Base-by-base conservation (phyloP, 2,113 vertebrate species). In the Nestor notabilis region DNA sequence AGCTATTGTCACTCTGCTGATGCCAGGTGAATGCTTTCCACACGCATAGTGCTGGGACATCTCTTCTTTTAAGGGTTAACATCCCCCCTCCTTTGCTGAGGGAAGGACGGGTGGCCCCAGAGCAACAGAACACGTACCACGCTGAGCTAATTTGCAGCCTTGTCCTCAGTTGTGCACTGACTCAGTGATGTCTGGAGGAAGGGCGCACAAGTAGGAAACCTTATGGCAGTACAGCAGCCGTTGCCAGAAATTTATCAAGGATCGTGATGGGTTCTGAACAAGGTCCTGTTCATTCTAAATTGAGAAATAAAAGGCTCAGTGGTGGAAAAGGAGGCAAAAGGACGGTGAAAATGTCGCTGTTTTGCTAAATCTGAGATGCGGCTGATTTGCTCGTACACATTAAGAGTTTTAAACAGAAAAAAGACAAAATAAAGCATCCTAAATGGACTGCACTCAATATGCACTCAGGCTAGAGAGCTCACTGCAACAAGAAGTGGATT, bases 211-310 rank as follows among this genome's bases (percentile, higher is more conserved):
- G 70, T 82, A 63, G 77, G 65, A 87, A 95, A 92, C 95, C 82
- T 91, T 95, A 96, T 97, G 95, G 92, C 86, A 84, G 33, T 82
- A 53, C 27, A 69, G 81, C 33, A 76, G 44, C 5, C 0, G 3
- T 65, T 92, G 95, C 98, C 97, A 98, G 96, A 97, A 97, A 95
- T 63, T 96, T 91, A 91, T 94, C 93, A 88, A 50, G 63, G 50
- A 88, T 50, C 74, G 68, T 83, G 84, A 93, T 55, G 76, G 50
- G 44, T 84, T 95, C 79, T 84, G 89, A 94, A 82, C 65, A 89
- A 89, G 61, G 76, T 91, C 83, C 72, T 82, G 52, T 46, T 97
- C 47, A 2, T 71, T 79, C 74, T 91, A 89, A 94, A 93, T 60
- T 0, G 1, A 82, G 69, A 77, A 85, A 84, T 66, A 86, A 94